Conservation (phyloP, 2,888 invertebrate genomes). For the Pseudeuparius sepicola region DNA sequence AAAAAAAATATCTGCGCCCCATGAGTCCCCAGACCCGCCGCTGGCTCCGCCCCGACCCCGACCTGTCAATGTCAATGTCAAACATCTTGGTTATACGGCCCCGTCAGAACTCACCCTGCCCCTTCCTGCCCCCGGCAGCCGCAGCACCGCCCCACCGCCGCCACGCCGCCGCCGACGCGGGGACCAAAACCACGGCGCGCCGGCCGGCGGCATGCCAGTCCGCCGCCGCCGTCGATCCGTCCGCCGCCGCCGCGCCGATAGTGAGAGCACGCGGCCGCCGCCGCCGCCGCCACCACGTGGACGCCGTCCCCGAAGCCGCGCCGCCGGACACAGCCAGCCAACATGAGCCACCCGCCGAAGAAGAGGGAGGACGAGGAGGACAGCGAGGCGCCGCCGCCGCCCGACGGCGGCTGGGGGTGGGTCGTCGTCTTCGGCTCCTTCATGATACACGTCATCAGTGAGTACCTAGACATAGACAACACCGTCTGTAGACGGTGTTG, state of each 20-base stretch:
- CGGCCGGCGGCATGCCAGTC: too few species aligned
- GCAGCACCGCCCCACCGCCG: constrained; percentile 10
- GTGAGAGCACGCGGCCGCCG: constrained; percentile 5
- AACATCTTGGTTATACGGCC: too few species aligned
- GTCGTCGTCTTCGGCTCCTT: constrained; percentile 89
- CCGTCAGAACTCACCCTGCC: too few species aligned
- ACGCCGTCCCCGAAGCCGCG: too few species aligned
- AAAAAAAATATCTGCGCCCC: too few species aligned
- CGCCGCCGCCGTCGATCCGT: constrained; percentile 7
- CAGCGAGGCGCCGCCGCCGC: constrained; percentile 47
- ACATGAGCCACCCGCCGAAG: constrained; percentile 19
- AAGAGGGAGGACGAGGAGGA: constrained; percentile 31
- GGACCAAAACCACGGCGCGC: not conserved
- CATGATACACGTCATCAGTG: constrained; percentile 89
- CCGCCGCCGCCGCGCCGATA: constrained; percentile 5
- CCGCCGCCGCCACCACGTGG: constrained; percentile 6
- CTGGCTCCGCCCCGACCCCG: too few species aligned
- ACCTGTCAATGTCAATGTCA: too few species aligned
- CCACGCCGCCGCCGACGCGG: constrained; percentile 9
- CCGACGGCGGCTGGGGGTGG: constrained; percentile 95
- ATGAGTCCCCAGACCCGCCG: too few species aligned
- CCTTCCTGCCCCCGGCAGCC: constrained; percentile 6
- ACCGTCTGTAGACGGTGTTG: too few species aligned
- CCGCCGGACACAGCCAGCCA: too few species aligned
- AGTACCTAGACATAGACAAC: constrained; percentile 47